Evolutionary conservation across 1,140 invertebrate species (phyloP).

Genomic region (Brachionus asplanchnoidis): DNA sequence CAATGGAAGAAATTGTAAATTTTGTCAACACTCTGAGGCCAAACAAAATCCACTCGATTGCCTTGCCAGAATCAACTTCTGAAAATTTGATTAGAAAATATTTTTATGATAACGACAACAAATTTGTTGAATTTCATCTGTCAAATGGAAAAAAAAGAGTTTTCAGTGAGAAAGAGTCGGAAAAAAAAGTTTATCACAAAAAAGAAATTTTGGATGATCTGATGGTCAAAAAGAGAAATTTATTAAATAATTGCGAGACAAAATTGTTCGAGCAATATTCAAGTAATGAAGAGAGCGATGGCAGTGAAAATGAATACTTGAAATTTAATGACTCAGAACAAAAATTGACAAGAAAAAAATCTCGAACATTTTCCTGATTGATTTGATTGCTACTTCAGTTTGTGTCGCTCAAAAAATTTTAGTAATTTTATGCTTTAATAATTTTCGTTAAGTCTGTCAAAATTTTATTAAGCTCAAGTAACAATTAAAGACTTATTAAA

Average conservation of each 20-base stretch:
- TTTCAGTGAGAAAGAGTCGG: not conserved
- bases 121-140: not conserved
- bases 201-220: not conserved
- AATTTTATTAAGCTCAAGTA: too few relatives aligned
- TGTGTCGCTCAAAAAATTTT: too few relatives aligned
- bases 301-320: not conserved
- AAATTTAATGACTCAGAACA: not conserved
- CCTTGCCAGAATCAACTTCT: slow-evolving; percentile 45
- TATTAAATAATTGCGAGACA: not conserved
- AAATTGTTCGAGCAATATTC: not conserved
- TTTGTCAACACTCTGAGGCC: slow-evolving; percentile 51
- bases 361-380: not conserved
- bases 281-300: not conserved
- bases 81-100: not conserved
- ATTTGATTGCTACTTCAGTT: too few relatives aligned
- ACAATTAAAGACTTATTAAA: too few relatives aligned
- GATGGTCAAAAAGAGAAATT: not conserved
- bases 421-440: too few relatives aligned
- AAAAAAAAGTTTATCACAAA: not conserved
- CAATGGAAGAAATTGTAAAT: slow-evolving; percentile 51
- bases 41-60: slow-evolving; percentile 48
- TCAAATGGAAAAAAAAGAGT: not conserved
- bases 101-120: not conserved
- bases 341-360: not conserved
- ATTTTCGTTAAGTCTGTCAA: too few relatives aligned